Evolutionary conservation across 2,797 vertebrate species (phyloP), one percentile per base, ranked within the genome.

Genomic region (Phoebastria nigripes): DNA sequence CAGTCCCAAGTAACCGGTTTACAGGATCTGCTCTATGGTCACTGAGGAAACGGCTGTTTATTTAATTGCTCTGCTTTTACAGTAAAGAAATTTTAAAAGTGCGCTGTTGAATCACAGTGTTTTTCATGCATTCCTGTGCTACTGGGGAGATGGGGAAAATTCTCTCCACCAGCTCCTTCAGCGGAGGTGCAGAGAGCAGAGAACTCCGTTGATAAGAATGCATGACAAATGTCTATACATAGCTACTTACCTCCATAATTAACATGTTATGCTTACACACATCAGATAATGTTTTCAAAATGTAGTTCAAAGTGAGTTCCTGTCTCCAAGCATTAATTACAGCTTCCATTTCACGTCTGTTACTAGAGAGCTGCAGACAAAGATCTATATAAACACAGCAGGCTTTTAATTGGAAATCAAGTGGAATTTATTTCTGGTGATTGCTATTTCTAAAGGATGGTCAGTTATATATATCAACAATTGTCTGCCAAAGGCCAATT

Each of bases 291-390:
- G 61, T 94, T 97, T 96, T 95, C 79, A 89, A 83, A 95, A 85
- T 81, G 83, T 2, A 17, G 65, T 93, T 94, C 93, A 76, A 94
- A 95, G 82, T 15, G 47, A 95, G 82, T 90, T 95, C 81, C 87
- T 91, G 94, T 93, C 96, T 96, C 92, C 69, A 59, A 96, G 89
- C 90, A 35, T 90, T 96, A 96, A 96, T 97, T 97, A 93, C 87
- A 72, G 72, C 87, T 97, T 92, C 92, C 82, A 86, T 92, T 97
- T 97, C 82, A 82, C 90, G 81, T 96, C 94, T 96, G 93, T 94
- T 97, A 87, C 84, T 96, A 74, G 90, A 96, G 69, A 92, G 90
- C 92, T 88, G 82, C 87, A 93, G 94, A 96, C 80, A 94, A 91
- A 91, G 95, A 96, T 96, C 89, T 91, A 69, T 97, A 83, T 72